Base-by-base conservation (phyloP, 2,113 vertebrate species). In the Varanus komodoensis region DNA sequence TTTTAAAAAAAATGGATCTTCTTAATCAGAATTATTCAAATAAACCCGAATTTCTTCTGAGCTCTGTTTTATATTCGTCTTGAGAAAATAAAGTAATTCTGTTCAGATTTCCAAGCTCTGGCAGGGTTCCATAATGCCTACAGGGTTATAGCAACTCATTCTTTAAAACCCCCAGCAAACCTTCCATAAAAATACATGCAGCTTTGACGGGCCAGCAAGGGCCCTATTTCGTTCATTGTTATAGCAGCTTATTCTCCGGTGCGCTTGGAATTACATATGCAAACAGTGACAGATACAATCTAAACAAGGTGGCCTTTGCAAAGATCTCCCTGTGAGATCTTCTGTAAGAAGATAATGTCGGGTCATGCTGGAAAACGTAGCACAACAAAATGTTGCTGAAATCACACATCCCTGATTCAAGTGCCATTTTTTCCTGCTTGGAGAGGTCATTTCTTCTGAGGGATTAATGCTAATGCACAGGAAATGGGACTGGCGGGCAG, bases 321-420 rank as follows among this genome's bases (percentile, higher is more conserved):
- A 50, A 89, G 61, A 67, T 84, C 73, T 89, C 88, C 73, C 82
- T 48, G 57, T 50, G 88, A 67, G 74, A 89, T 89, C 82, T 78
- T 84, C 19, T 29, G 23, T 67, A 78, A 84, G 71, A 77, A 84
- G 71, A 89, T 78, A 89, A 77, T 34, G 57, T 25, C 68, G 61
- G 50, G 17, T 27, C 34, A 77, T 64, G 25, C 27, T 19, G 57
- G 67, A 84, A 77, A 89, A 77, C 34, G 34, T 52, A 23, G 4
- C 67, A 54, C 82, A n/a, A 78, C 34, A 83, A 89, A 68, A 52
- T 34, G 61, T 77, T 52, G 34, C 54, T 84, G 44, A 52, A 84
- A 68, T 84, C 77, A 84, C 75, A 77, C 54, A 38, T 19, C 54
- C 15, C 29, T 77, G 38, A n/a, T 44, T 50, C 0, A 11, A 84